A percentile compares a stretch with the other conserved stretches of the same genome.
Conservation (phyloP, 2,113 vertebrate genomes). For the Isurus oxyrinchus region DNA sequence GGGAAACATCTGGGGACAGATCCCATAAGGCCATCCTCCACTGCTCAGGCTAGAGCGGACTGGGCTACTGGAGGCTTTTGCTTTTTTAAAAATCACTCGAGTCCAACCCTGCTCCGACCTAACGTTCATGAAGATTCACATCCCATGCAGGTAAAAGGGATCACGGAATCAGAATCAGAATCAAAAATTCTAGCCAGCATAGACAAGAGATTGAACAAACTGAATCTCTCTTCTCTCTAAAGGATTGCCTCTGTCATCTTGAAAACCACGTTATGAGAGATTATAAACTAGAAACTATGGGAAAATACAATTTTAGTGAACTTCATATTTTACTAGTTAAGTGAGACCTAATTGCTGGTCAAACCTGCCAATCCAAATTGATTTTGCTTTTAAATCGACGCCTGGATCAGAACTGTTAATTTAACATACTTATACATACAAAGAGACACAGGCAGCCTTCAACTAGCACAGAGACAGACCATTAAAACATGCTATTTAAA, state of each 20-base stretch:
- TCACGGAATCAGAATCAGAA: background rate
- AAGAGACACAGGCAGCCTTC: background rate
- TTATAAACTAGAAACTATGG: background rate
- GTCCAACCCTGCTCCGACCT: background rate
- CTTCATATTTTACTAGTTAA: background rate
- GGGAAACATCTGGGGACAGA: background rate
- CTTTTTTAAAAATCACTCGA: too few species aligned
- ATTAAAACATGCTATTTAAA: background rate
- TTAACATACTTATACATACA: background rate
- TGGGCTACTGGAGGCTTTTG: background rate
- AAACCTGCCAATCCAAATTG: background rate
- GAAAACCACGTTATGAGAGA: background rate
- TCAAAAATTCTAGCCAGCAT: background rate
- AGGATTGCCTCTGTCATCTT: background rate
- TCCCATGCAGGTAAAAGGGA: background rate
- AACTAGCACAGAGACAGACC: background rate
- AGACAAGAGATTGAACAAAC: background rate
- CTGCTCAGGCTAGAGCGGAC: background rate
- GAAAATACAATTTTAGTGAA: background rate
- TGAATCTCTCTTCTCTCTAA: background rate
- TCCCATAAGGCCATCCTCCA: background rate
- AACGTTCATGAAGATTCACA: background rate
- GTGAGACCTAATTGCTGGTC: background rate
- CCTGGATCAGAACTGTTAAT: background rate
- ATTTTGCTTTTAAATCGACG: background rate